A percentile compares a stretch with the other conserved stretches of the same genome.
phyloP scores from a whole-genome alignment of 2,113 vertebrate genomes.

The Oryzias javanicus region DNA sequence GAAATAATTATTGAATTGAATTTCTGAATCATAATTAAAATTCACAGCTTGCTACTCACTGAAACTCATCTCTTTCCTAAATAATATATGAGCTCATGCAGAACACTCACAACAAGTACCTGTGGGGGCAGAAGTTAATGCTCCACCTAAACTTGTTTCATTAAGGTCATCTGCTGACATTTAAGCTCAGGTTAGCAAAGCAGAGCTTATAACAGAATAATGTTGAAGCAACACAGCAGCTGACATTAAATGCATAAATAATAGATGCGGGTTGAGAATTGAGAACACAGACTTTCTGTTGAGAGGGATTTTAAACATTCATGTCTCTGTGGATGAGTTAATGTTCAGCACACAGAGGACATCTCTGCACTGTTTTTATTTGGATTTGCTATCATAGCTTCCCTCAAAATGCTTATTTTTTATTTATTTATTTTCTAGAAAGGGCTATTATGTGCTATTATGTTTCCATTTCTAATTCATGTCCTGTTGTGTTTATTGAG shows the following conservation, averaged over 20 bases:
- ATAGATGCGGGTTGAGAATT: conserved; percentile 56
- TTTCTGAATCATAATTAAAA: conserved; percentile 8
- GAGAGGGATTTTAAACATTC: conserved; percentile 1
- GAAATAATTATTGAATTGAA: neutral
- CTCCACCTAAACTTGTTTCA: conserved; percentile 43
- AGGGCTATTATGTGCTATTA: conserved; percentile 5
- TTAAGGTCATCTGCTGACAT: conserved; percentile 69
- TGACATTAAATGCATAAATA: conserved; percentile 46
- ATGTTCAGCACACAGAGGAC: neutral
- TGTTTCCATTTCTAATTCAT: conserved; percentile 14
- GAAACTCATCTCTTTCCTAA: conserved; percentile 16
- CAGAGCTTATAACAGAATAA: conserved; percentile 51
- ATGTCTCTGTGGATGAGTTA: conserved; percentile 2
- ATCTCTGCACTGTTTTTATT: conserved; percentile 2
- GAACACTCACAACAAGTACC: conserved; percentile 15
- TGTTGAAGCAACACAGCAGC: conserved; percentile 42
- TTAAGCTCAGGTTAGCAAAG: conserved; percentile 52
- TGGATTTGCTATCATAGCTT: conserved; percentile 12
- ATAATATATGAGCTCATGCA: conserved; percentile 33
- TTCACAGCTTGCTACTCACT: neutral
- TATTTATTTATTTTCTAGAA: neutral
- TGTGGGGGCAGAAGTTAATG: conserved; percentile 33
- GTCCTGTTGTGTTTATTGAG: conserved; percentile 17
- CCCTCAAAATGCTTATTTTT: conserved; percentile 1
- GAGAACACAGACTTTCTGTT: conserved; percentile 28